Percentiles rank a stretch among this genome's conserved stretches.
phyloP scores from a whole-genome alignment of 1,140 invertebrate genomes.

The Euura lappo region DNA sequence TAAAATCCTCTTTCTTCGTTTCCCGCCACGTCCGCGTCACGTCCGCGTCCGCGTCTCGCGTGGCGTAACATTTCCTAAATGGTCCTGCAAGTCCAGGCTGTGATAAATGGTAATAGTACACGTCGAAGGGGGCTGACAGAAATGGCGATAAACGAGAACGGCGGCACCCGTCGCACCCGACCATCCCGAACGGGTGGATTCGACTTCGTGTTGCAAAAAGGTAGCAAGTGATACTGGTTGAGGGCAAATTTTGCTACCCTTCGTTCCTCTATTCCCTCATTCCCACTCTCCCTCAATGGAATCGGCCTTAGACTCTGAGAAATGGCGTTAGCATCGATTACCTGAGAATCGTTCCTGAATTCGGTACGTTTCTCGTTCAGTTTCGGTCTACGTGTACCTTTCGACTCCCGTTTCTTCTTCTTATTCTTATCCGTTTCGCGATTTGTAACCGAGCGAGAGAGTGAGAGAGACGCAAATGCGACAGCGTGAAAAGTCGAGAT shows the following conservation, averaged over 20 bases:
- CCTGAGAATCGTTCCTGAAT: constrained; percentile 25
- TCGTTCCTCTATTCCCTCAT: constrained; percentile 18
- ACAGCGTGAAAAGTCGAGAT: neutral
- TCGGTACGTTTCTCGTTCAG: constrained; percentile 18
- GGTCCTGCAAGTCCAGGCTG: constrained; percentile 31
- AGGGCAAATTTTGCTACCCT: neutral
- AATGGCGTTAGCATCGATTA: constrained; percentile 42
- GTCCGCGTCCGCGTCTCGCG: constrained; percentile 19
- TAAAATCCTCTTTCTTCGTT: constrained; percentile 21
- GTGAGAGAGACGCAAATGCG: no score
- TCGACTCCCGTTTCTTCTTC: no score
- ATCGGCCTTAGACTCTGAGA: constrained; percentile 40
- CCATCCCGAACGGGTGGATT: neutral
- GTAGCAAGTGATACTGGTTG: constrained; percentile 13
- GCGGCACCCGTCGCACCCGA: neutral
- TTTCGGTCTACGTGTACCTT: neutral
- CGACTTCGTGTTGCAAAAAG: constrained; percentile 22
- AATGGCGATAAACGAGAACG: constrained; percentile 41
- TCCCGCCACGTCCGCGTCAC: constrained; percentile 12
- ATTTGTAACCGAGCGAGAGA: no score
- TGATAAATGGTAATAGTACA: constrained; percentile 53
- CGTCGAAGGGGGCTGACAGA: constrained; percentile 30
- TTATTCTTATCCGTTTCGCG: neutral
- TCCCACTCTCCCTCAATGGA: constrained; percentile 28
- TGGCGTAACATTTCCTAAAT: constrained; percentile 42